These are phyloP conservation scores for Trachelus tabidus DNA, from an alignment of 2,888 invertebrate genomes.

Conservation along the genomic window DNA sequence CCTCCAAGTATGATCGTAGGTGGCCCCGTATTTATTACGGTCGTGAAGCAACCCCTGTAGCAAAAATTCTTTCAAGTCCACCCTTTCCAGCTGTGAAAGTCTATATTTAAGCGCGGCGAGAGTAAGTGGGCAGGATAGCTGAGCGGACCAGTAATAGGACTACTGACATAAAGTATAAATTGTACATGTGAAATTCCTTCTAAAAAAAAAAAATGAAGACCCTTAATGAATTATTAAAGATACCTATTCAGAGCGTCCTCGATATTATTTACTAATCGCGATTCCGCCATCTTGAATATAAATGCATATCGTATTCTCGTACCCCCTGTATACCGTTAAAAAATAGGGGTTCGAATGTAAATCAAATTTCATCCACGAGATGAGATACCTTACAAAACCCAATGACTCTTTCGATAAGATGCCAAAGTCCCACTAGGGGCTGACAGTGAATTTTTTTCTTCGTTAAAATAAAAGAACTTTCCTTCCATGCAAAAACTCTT, in stretches of 20 bases:
- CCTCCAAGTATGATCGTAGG: neutral
- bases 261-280: neutral
- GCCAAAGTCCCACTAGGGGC: neutral
- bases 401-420: neutral
- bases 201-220: too few species aligned
- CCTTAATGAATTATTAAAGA: too few species aligned
- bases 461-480: neutral
- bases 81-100: neutral
- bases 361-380: neutral
- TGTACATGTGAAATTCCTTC: neutral
- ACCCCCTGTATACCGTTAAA: neutral
- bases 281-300: neutral
- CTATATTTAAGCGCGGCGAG: neutral
- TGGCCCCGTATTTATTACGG: neutral
- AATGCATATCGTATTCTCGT: neutral
- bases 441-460: neutral
- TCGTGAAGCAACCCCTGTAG: neutral
- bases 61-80: neutral
- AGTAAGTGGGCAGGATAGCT: neutral
- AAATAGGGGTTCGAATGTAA: neutral
- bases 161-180: neutral
- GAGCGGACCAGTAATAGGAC: neutral
- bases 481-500: neutral
- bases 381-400: neutral
- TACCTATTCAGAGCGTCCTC: neutral